A percentile compares a stretch with the other conserved stretches of the same genome.
Evolutionary conservation across 1,140 invertebrate genomes (phyloP).

Genomic region (Wasmannia auropunctata): DNA sequence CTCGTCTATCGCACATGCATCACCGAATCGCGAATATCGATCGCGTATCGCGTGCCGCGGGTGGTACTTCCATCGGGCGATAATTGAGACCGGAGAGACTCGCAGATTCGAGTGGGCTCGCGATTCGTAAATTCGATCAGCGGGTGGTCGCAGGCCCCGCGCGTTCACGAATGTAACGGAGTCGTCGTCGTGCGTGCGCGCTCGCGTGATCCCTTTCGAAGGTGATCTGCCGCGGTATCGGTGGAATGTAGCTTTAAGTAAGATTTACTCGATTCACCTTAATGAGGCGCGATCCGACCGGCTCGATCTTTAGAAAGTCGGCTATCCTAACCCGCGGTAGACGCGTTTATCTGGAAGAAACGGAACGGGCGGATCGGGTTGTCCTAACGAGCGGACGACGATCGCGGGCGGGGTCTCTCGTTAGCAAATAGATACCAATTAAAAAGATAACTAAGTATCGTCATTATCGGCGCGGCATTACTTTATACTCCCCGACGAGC

Average conservation of each 20-base stretch:
- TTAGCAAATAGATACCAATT: constrained; percentile 69
- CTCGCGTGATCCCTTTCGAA: neutral
- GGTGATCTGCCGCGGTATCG: neutral
- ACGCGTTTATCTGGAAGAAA: constrained; percentile 21
- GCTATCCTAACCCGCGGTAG: neutral
- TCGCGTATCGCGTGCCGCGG: constrained; percentile 11
- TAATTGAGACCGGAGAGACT: constrained; percentile 36
- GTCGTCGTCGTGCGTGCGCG: neutral
- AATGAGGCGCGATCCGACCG: constrained; percentile 38
- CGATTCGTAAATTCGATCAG: constrained; percentile 23
- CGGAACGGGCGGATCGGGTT: constrained; percentile 41
- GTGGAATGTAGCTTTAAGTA: constrained; percentile 33
- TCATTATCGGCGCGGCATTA: constrained; percentile 31
- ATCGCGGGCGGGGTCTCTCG: neutral
- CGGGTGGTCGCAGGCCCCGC: neutral
- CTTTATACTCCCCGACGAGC: constrained; percentile 55
- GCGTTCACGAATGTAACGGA: neutral
- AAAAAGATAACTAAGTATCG: constrained; percentile 63
- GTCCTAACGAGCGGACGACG: constrained; percentile 43
- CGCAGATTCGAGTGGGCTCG: neutral
- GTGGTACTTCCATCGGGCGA: constrained; percentile 2
- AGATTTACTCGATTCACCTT: constrained; percentile 42
- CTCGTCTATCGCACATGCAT: neutral
- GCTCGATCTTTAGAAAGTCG: constrained; percentile 43
- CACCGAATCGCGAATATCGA: neutral